These are phyloP conservation scores for Limnodromus scolopaceus DNA, from an alignment of 2,797 vertebrate species.

Conservation along the genomic window DNA sequence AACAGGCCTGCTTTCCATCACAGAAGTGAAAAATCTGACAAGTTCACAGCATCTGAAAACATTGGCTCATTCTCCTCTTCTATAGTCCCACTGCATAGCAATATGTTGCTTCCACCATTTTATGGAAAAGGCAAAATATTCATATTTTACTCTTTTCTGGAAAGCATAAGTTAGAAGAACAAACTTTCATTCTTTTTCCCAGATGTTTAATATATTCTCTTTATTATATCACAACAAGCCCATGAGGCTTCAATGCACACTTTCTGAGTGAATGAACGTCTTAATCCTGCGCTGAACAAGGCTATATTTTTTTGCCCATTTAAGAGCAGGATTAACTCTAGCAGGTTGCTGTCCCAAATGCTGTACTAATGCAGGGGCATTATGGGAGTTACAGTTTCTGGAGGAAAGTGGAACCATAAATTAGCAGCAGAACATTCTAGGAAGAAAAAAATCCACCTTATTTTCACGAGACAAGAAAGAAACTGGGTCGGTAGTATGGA, in stretches of 20 bases:
- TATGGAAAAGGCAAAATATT: background rate
- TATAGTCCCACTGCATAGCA: background rate
- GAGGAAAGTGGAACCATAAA: background rate
- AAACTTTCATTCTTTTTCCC: background rate
- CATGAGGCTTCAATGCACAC: background rate
- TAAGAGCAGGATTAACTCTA: background rate
- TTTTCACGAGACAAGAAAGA: background rate
- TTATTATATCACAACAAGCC: background rate
- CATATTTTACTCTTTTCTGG: background rate
- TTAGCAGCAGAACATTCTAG: background rate
- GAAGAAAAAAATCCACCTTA: background rate
- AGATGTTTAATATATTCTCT: background rate
- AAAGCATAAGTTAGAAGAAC: background rate
- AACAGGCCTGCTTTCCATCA: background rate
- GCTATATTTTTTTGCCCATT: background rate
- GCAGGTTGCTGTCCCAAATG: background rate
- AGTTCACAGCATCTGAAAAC: background rate
- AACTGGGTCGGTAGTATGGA: background rate
- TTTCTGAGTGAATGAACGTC: background rate
- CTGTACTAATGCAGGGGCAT: background rate
- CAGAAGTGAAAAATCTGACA: background rate
- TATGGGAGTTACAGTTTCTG: background rate
- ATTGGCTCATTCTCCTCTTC: background rate
- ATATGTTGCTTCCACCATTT: background rate
- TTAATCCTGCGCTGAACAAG: background rate